Percentiles rank a stretch among this genome's conserved stretches.
Conservation (phyloP, 1,140 invertebrate species). For the Drosophila orosa region DNA sequence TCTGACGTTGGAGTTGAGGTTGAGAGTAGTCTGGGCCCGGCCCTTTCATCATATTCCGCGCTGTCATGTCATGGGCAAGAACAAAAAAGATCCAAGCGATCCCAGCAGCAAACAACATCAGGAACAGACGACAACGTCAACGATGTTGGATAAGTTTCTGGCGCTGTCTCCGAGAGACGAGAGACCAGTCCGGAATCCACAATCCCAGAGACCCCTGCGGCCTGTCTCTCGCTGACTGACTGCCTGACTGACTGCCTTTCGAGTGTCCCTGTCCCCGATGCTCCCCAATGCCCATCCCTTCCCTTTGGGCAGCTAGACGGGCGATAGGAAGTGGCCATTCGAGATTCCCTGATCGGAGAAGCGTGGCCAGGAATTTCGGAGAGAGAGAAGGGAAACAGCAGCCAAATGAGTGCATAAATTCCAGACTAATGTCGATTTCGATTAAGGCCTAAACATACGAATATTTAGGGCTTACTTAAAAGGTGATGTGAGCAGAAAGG, state of each 20-base stretch:
- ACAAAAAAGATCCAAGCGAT: conserved; percentile 47
- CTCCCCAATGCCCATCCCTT: not conserved
- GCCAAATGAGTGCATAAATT: conserved; percentile 43
- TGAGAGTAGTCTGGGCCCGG: conserved; percentile 31
- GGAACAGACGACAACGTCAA: conserved; percentile 72
- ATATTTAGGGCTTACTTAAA: conserved; percentile 19
- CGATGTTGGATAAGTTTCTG: conserved; percentile 76
- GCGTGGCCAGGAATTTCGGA: conserved; percentile 19
- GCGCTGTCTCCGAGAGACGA: conserved; percentile 61
- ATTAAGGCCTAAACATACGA: conserved; percentile 27
- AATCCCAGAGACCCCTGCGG: conserved; percentile 46
- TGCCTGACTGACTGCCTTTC: conserved; percentile 51
- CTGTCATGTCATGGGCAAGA: conserved; percentile 76
- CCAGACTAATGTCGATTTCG: conserved; percentile 35
- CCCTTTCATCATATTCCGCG: conserved; percentile 80
- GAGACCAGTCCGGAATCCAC: conserved; percentile 35
- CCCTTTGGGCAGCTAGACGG: conserved; percentile 44
- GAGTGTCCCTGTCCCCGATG: conserved; percentile 16
- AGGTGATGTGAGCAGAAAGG: conserved; percentile 2
- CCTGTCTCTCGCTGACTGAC: conserved; percentile 44
- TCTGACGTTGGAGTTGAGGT: not conserved
- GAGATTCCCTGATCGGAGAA: conserved; percentile 21
- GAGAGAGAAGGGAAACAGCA: conserved; percentile 13
- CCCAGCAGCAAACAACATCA: conserved; percentile 16
- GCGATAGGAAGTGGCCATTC: conserved; percentile 46